Evolutionary conservation across 1,140 invertebrate species (phyloP).

Genomic region (Onthophagus taurus): DNA sequence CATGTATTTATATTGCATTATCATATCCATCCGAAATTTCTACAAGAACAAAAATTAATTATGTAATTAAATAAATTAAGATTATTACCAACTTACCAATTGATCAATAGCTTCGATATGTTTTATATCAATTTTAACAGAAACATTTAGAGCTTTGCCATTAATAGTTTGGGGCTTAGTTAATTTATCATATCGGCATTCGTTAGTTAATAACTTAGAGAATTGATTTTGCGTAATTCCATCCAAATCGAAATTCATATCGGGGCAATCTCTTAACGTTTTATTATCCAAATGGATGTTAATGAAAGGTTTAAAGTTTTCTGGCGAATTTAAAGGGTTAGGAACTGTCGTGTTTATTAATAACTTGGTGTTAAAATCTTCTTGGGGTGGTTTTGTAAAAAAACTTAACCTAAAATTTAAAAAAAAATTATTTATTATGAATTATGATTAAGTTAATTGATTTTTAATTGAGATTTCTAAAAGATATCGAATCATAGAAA

Average conservation of each 20-base stretch:
- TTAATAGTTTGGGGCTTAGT: slow-evolving; percentile 45
- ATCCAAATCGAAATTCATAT: slow-evolving; percentile 14
- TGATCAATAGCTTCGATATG: slow-evolving; percentile 35
- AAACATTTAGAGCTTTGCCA: slow-evolving; percentile 22
- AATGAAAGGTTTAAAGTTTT: too few species aligned
- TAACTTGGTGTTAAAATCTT: too few species aligned
- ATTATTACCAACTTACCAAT: slow-evolving; percentile 31
- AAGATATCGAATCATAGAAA: too few species aligned
- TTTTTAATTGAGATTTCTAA: too few species aligned
- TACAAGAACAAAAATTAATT: slow-evolving; percentile 35
- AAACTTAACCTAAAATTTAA: too few species aligned
- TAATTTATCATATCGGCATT: slow-evolving; percentile 66
- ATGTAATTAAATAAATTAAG: neutral
- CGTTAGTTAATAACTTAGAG: slow-evolving; percentile 53
- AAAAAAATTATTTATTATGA: too few species aligned
- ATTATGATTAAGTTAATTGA: too few species aligned
- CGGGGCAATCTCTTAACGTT: slow-evolving; percentile 3
- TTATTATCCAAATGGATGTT: too few species aligned
- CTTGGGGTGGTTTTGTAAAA: too few species aligned
- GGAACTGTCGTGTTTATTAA: too few species aligned
- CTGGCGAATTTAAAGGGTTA: too few species aligned
- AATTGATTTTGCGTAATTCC: slow-evolving; percentile 57
- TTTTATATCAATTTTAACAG: slow-evolving; percentile 30
- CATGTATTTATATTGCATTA: slow-evolving; percentile 65
- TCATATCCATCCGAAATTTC: slow-evolving; percentile 72